phyloP scores from a whole-genome alignment of 2,888 invertebrate species.

The Spisula subtruncata region DNA sequence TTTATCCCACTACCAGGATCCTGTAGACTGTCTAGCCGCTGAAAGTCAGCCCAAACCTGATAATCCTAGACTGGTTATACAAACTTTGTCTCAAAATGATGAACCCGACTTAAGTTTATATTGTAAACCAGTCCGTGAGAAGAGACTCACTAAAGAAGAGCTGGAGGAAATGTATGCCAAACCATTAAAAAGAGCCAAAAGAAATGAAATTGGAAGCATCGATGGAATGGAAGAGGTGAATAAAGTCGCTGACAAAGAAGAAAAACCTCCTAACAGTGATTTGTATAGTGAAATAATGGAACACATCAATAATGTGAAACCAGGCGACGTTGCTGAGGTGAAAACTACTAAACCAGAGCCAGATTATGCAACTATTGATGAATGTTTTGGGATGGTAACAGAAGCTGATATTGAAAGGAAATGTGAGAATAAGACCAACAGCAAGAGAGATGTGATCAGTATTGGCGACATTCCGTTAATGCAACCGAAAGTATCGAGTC shows the following conservation, averaged over 20 bases:
- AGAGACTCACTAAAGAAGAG: constrained; percentile 62
- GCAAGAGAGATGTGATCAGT: constrained; percentile 26
- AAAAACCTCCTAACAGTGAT: constrained; percentile 38
- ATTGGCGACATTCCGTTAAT: constrained; percentile 4
- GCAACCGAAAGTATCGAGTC: neutral
- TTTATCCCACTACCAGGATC: constrained; percentile 62
- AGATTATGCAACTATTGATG: constrained; percentile 67
- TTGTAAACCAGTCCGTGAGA: constrained; percentile 62
- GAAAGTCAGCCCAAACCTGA: constrained; percentile 43
- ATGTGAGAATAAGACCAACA: neutral
- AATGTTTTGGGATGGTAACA: constrained; percentile 37
- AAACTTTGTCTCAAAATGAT: constrained; percentile 57
- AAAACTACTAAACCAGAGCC: constrained; percentile 46
- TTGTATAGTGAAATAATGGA: constrained; percentile 67
- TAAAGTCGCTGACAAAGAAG: neutral
- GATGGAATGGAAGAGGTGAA: neutral
- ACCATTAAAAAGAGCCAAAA: constrained; percentile 63
- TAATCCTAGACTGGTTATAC: constrained; percentile 53
- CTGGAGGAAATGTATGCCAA: constrained; percentile 70
- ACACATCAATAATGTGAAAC: constrained; percentile 49
- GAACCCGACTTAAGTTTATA: constrained; percentile 67
- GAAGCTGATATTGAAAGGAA: neutral
- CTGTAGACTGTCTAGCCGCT: constrained; percentile 55
- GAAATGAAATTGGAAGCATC: constrained; percentile 43
- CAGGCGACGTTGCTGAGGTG: neutral